A percentile compares a stretch with the other conserved stretches of the same genome.
Evolutionary conservation across 2,888 invertebrate genomes (phyloP).

Genomic region (Holacanthella duospinosa): DNA sequence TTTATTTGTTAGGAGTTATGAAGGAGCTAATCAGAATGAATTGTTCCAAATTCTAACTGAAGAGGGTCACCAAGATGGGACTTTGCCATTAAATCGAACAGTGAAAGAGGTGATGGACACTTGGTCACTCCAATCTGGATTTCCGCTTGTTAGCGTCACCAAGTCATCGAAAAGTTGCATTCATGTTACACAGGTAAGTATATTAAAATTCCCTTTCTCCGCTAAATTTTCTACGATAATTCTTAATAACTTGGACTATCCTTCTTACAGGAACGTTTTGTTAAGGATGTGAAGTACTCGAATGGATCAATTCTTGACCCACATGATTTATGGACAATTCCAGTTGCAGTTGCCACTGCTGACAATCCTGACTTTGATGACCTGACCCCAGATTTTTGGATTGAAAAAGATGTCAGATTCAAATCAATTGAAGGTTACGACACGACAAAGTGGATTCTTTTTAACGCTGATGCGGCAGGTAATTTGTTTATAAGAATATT

Average conservation of each 20-base stretch:
- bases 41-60: constrained; percentile 19
- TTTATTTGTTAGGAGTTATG: neutral
- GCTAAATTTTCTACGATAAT: too few relatives aligned
- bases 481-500: neutral
- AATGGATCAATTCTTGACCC: neutral
- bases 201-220: too few relatives aligned
- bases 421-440: neutral
- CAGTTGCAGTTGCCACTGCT: constrained; percentile 15
- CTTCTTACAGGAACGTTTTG: constrained; percentile 19
- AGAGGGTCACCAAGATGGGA: constrained; percentile 12
- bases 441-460: constrained; percentile 15
- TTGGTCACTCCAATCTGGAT: constrained; percentile 33
- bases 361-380: constrained; percentile 10
- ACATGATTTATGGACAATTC: constrained; percentile 17
- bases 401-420: constrained; percentile 10
- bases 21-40: constrained; percentile 26
- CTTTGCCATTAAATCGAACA: constrained; percentile 21
- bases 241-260: too few relatives aligned
- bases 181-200: constrained; percentile 31
- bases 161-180: constrained; percentile 11
- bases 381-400: constrained; percentile 17
- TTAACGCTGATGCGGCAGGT: constrained; percentile 22
- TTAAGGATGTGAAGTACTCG: constrained; percentile 7
- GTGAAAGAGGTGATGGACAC: constrained; percentile 35
- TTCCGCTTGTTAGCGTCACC: constrained; percentile 30